Conservation (phyloP, 2,888 invertebrate species). For the Heteromurus nitidus region DNA sequence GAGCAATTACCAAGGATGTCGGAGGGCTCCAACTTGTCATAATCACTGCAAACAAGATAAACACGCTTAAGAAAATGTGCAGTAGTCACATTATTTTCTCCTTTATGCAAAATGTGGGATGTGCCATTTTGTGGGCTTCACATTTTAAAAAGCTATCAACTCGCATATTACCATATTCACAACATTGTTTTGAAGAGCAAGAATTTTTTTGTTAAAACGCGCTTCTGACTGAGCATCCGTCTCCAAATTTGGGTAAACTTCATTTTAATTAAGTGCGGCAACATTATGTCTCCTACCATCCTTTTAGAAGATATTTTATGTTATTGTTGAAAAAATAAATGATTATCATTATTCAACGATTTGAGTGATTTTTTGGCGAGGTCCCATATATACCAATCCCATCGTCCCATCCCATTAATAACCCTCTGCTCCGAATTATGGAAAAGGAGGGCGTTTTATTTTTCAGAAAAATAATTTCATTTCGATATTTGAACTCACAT, state of each 20-base stretch:
- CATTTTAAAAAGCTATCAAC: too few species aligned
- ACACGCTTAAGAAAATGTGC: background rate
- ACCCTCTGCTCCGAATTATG: too few species aligned
- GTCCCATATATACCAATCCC: background rate
- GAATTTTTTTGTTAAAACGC: constrained; percentile 32
- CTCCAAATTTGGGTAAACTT: constrained; percentile 47
- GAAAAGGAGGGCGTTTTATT: too few species aligned
- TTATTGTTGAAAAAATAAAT: background rate
- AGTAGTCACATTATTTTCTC: too few species aligned
- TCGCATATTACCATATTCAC: too few species aligned
- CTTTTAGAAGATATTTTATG: background rate
- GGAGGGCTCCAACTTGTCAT: constrained; percentile 71
- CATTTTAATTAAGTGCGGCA: constrained; percentile 43
- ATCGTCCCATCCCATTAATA: too few species aligned
- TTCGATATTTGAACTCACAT: constrained; percentile 96
- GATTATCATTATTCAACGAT: constrained; percentile 1
- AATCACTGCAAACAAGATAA: constrained; percentile 66
- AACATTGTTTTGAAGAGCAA: background rate
- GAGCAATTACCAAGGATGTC: constrained; percentile 73
- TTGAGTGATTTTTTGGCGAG: background rate
- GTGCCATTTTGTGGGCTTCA: too few species aligned
- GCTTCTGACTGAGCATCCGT: background rate
- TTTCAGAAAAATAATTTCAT: too few species aligned
- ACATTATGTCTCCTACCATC: too few species aligned
- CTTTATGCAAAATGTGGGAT: too few species aligned